Evolutionary conservation across 2,113 vertebrate species (phyloP), one percentile per base, ranked within the genome.

Genomic region (Zosterops japonicus): DNA sequence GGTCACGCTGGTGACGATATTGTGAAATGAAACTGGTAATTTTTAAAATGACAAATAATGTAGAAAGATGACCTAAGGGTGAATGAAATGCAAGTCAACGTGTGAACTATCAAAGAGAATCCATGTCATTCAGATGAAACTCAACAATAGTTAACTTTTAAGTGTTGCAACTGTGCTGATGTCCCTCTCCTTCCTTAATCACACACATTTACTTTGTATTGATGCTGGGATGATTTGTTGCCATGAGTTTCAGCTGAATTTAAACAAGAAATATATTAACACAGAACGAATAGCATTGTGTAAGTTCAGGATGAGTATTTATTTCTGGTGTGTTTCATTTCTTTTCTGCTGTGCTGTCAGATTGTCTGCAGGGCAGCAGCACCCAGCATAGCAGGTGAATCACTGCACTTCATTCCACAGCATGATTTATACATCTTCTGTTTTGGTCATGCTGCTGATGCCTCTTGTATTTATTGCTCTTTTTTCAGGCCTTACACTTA

Each of bases 211-310:
- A 83, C 90, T 31, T 94, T 89, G 74, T 95, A 96, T 94, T 91
- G 96, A 90, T 90, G 83, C 50, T 87, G 59, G 35, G 77, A 94
- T 97, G 89, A 97, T 95, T 95, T 97, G 84, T 89, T 56, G 27
- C 46, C 13, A 1, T 31, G 29, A 36, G 28, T 94, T 95, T 90
- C 91, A 81, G 90, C 93, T 95, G 94, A 96, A 97, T 94, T 89
- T 94, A 91, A 95, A 92, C 77, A 95, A 93, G 93, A 96, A 94
- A 95, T 95, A 87, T 96, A 96, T 96, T 94, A 96, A 93, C 50
- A 12, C 24, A 82, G 88, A 96, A 94, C 70, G 68, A 94, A 97
- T 93, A 93, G 60, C 83, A 67, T 82, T 65, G 70, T 96, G 89
- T 91, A 94, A 93, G 79, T 81, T 80, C 77, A 89, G 86, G 83